Base-by-base conservation (phyloP, 1,140 invertebrate species). In the Zaprionus tsacasi region DNA sequence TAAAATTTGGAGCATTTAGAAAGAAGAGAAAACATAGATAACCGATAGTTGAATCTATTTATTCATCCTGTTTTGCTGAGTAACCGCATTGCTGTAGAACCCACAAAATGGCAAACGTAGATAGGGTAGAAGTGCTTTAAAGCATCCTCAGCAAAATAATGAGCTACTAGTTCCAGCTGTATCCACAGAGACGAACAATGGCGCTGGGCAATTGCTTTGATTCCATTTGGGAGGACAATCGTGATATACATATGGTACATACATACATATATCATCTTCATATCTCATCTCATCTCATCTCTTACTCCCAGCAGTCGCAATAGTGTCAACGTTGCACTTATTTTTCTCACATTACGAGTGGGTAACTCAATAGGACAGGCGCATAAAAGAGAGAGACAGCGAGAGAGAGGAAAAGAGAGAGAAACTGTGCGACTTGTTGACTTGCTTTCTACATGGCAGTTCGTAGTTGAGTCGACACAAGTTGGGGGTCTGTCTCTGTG, bases 281-380 rank as follows among this genome's bases (percentile, higher is more conserved):
- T 40, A 8, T 25, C 40, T 11, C 50, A 43, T 43, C 40, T 11
- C 50, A 43, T 43, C 30, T 21, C 50, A 64, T 13, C 50, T 55
- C 25, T 13, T 13, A n/a, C 52, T 17, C 21, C 15, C 35, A 48
- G 36, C 61, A 79, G 54, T 73, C 52, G 45, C 81, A 85, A 85
- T 80, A 83, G 81, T 85, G 81, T 64, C 81, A 85, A 77, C 79
- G 66, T 69, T 83, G 81, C 81, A 83, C 61, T 79, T 74, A 58
- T 48, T 83, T 80, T 83, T 83, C 81, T 77, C 81, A 83, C 81
- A 85, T 83, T 80, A 83, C 81, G 7, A 63, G 59, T 60, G 65
- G 72, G 67, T 68, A 66, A 78, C 58, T 74, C 73, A 81, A 81
- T 77, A 65, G 56, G 13, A 64, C n/a, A 15, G n/a, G 0, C 7